phyloP scores from a whole-genome alignment of 2,888 invertebrate genomes.

The Eristalinus aeneus region DNA sequence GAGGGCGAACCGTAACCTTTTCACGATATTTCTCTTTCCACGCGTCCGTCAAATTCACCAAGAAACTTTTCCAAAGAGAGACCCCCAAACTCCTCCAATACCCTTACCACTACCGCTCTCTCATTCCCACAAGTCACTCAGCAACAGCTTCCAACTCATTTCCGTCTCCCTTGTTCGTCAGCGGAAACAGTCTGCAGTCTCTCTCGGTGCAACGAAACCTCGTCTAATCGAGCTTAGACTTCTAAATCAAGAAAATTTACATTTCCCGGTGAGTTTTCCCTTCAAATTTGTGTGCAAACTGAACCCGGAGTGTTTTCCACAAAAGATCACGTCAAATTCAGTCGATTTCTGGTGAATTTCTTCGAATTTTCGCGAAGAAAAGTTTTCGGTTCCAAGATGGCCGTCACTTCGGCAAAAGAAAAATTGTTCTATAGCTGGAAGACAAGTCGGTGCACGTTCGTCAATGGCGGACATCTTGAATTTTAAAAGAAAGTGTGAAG shows the following conservation, averaged over 20 bases:
- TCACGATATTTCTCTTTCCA: too few relatives aligned
- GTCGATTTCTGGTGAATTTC: not conserved
- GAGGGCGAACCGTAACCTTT: too few relatives aligned
- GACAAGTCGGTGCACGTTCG: too few relatives aligned
- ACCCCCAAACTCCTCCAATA: too few relatives aligned
- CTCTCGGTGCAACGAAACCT: not conserved
- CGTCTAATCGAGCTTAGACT: not conserved
- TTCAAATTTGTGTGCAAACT: not conserved
- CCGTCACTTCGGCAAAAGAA: not conserved
- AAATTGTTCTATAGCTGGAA: not conserved
- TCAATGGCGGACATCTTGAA: not conserved
- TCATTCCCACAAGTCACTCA: not conserved
- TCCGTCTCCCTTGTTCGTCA: not conserved
- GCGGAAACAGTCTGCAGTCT: not conserved
- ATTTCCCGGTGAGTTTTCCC: not conserved
- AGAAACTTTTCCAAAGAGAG: too few relatives aligned
- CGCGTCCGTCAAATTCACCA: too few relatives aligned
- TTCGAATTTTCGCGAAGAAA: not conserved
- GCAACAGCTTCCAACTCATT: too few relatives aligned
- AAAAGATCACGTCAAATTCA: not conserved
- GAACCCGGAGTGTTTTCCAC: not conserved
- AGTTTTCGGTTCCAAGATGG: not conserved
- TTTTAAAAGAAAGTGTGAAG: not conserved
- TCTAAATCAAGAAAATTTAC: not conserved
- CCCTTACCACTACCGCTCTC: too few relatives aligned